phyloP scores from a whole-genome alignment of 92 coral and sea anemone genomes.

The Palythoa heliodiscus region DNA sequence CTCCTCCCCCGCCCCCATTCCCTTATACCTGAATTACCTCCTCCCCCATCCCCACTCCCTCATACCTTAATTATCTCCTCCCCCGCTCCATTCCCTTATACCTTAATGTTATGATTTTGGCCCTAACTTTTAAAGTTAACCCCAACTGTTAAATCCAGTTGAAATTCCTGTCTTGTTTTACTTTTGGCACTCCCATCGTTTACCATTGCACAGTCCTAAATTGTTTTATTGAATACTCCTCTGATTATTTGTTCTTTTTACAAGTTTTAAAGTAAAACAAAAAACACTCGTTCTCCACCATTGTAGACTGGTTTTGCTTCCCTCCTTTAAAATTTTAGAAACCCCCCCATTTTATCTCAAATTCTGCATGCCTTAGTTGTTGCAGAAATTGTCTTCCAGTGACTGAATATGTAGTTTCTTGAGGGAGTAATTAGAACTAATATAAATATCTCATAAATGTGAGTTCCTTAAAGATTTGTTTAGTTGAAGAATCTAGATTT shows the following conservation, averaged over 20 bases:
- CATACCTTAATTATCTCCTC: too few species aligned
- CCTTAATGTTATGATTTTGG: too few species aligned
- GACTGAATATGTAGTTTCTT: not conserved
- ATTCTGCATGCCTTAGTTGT: not conserved
- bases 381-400: not conserved
- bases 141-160: too few species aligned
- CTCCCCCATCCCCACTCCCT: too few species aligned
- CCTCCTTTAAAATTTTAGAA: not conserved
- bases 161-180: too few species aligned
- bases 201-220: not conserved
- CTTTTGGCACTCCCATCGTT: too few species aligned
- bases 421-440: not conserved
- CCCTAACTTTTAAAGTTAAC: too few species aligned
- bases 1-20: too few species aligned
- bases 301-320: not conserved
- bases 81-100: too few species aligned
- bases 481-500: not conserved
- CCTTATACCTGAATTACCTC: too few species aligned
- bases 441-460: not conserved
- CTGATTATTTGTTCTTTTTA: not conserved
- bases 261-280: conserved; percentile 36
- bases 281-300: not conserved
- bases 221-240: not conserved
- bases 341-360: not conserved
- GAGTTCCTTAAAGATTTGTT: not conserved